phyloP scores from a whole-genome alignment of 2,888 invertebrate genomes.

The Gastrophysa polygoni region DNA sequence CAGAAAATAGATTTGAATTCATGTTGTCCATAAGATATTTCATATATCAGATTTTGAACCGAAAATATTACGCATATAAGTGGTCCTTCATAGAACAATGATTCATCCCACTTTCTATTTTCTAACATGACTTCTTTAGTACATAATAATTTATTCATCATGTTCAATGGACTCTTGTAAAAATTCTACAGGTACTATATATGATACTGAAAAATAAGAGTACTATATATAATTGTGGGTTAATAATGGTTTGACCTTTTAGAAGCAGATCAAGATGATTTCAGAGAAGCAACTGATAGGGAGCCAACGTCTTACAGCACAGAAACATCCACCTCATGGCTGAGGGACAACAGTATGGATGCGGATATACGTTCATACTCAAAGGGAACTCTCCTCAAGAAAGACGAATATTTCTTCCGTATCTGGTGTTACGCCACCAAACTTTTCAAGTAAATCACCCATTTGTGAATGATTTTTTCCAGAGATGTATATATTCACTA shows the following conservation, averaged over 20 bases:
- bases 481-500: slow-evolving; percentile 46
- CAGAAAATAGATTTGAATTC: too few relatives aligned
- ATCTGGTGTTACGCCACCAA: slow-evolving; percentile 89
- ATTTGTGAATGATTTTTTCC: slow-evolving; percentile 24
- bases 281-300: slow-evolving; percentile 69
- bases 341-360: slow-evolving; percentile 92
- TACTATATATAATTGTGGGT: too few relatives aligned
- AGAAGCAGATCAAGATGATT: slow-evolving; percentile 64
- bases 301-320: slow-evolving; percentile 87
- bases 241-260: slow-evolving; percentile 25
- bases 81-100: too few relatives aligned
- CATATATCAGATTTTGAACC: too few relatives aligned
- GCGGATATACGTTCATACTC: slow-evolving; percentile 91
- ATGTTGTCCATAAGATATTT: too few relatives aligned
- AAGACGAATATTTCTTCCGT: slow-evolving; percentile 95
- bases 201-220: too few relatives aligned
- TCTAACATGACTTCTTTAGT: too few relatives aligned
- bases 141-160: too few relatives aligned
- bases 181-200: too few relatives aligned
- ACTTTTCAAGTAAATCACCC: slow-evolving; percentile 70
- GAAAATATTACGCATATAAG: too few relatives aligned
- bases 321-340: slow-evolving; percentile 94
- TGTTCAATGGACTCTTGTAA: too few relatives aligned
- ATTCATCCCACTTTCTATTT: too few relatives aligned
- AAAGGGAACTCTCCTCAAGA: slow-evolving; percentile 79